Percentiles rank a stretch among this genome's conserved stretches.
Conservation (phyloP, 1,140 invertebrate species). For the Penaeus japonicus region DNA sequence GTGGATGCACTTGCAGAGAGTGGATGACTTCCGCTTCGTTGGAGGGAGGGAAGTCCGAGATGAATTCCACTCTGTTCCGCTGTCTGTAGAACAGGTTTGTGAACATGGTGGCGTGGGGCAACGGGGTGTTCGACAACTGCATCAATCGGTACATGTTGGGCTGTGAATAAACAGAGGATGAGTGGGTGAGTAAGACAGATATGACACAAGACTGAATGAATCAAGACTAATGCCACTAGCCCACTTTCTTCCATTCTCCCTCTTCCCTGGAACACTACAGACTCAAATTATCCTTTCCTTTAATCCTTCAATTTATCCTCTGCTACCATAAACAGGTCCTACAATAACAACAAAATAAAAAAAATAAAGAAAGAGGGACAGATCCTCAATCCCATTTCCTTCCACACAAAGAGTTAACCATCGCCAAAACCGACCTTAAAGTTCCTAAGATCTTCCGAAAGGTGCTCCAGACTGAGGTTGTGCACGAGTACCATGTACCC, state of each 20-base stretch:
- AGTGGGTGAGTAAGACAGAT: too few species aligned
- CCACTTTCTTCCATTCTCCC: background rate
- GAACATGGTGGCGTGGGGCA: slow-evolving; percentile 79
- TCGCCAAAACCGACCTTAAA: slow-evolving; percentile 75
- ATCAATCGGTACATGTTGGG: slow-evolving; percentile 89
- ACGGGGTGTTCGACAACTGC: slow-evolving; percentile 82
- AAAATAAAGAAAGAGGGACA: background rate
- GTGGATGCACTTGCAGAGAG: slow-evolving; percentile 89
- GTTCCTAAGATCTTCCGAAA: slow-evolving; percentile 81
- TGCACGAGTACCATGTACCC: slow-evolving; percentile 91
- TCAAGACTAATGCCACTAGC: background rate
- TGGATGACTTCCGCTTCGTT: slow-evolving; percentile 91
- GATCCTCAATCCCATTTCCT: background rate
- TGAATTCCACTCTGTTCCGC: slow-evolving; percentile 86
- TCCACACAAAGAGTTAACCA: background rate
- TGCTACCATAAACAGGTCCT: too few species aligned
- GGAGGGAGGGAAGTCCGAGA: slow-evolving; percentile 82
- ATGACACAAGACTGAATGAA: background rate
- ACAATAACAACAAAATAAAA: too few species aligned
- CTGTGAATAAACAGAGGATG: slow-evolving; percentile 66
- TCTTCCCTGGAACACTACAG: too few species aligned
- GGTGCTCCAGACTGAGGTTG: slow-evolving; percentile 80
- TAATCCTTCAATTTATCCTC: too few species aligned
- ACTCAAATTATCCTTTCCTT: too few species aligned
- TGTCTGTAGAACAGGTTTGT: slow-evolving; percentile 81